Conservation (phyloP, 2,113 vertebrate species). For the Nestor notabilis region DNA sequence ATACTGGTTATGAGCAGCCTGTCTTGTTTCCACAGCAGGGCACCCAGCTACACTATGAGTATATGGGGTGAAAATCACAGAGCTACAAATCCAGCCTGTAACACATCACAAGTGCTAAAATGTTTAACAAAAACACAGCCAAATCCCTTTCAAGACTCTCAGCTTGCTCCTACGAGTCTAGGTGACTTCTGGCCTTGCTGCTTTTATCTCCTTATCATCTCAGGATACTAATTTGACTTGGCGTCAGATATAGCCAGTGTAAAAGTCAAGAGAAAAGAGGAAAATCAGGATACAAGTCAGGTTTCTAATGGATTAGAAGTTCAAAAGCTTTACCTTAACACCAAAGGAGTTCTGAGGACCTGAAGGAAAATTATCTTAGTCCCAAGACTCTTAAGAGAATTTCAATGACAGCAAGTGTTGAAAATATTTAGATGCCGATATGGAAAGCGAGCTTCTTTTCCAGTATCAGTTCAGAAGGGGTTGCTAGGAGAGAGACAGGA, state of each 20-base stretch:
- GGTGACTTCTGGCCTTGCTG: background rate
- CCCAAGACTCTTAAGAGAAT: background rate
- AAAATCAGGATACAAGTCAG: background rate
- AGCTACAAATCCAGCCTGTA: background rate
- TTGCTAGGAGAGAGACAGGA: background rate
- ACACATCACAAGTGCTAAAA: background rate
- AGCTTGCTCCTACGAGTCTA: background rate
- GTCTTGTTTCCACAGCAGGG: background rate
- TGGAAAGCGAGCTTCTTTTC: background rate
- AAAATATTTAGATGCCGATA: background rate
- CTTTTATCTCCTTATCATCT: background rate
- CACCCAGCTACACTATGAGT: accelerated
- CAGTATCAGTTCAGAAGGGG: background rate
- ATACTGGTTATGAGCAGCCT: background rate
- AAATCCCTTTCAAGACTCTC: background rate
- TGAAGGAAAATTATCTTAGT: background rate
- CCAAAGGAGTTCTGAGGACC: background rate
- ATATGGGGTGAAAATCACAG: background rate
- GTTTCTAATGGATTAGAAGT: background rate
- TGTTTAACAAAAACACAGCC: background rate
- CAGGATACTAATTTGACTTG: background rate
- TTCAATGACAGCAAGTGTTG: background rate
- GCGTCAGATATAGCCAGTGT: background rate
- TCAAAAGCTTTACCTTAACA: background rate
- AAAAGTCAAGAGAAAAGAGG: background rate